Percentiles rank a stretch among this genome's conserved stretches.
Conservation (phyloP, 2,113 vertebrate species). For the Indicator indicator region DNA sequence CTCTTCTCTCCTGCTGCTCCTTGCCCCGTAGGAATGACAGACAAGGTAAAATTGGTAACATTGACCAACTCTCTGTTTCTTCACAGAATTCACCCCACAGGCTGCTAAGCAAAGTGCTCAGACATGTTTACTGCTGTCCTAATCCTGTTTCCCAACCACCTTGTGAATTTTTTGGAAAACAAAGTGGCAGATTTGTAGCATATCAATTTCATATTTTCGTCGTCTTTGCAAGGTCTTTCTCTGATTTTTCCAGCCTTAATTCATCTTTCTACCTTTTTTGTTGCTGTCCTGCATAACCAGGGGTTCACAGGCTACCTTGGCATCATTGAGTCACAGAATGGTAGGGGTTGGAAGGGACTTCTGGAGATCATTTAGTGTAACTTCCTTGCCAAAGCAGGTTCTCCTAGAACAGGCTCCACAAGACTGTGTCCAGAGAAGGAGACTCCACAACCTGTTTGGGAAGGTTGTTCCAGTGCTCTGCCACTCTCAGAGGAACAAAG, state of each 20-base stretch:
- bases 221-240: background rate
- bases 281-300: background rate
- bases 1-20: background rate
- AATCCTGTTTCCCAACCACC: background rate
- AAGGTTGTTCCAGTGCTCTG: too few species aligned
- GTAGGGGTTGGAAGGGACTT: too few species aligned
- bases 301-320: background rate
- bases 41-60: background rate
- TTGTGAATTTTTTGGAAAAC: background rate
- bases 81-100: background rate
- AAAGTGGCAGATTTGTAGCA: background rate
- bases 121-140: background rate
- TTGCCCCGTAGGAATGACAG: background rate
- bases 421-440: too few species aligned
- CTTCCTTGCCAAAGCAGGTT: too few species aligned
- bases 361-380: too few species aligned
- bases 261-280: background rate
- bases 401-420: too few species aligned
- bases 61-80: background rate
- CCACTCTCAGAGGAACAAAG: too few species aligned
- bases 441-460: too few species aligned
- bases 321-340: background rate
- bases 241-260: background rate
- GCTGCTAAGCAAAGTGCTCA: background rate
- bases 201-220: background rate